Evolutionary conservation across 2,797 vertebrate species (phyloP), one percentile per base, ranked within the genome.

Genomic region (Sparus aurata): DNA sequence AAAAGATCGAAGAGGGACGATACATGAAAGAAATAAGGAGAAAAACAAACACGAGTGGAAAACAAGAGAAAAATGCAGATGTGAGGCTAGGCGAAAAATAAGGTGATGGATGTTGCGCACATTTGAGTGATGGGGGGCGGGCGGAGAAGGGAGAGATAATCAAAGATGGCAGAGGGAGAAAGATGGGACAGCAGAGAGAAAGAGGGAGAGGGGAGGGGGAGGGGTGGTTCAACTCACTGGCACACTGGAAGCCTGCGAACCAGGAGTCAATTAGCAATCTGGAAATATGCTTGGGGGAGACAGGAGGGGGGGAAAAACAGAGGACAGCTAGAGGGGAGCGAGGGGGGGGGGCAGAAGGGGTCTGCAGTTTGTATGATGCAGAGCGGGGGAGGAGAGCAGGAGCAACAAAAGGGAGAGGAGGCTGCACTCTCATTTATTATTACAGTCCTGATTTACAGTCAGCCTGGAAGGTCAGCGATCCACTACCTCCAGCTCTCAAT

Each of bases 231-330:
- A 75, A 27, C 62, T 91, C 77, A 79, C 73, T 76, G 83, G 81
- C 75, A 86, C 75, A 71, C 69, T 73, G 69, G 79, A 75, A 83
- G 75, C 86, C 80, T 86, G 83, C 85, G 85, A 91, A 93, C 85
- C 85, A 82, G 73, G 89, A 94, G 93, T 94, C 92, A 94, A 94
- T 94, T 94, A 94, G 88, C 91, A 92, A 92, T 93, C 87, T 93
- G 91, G 91, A 93, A 91, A 91, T 88, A 89, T 78, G 92, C 90
- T 93, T 88, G 75, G 57, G 82, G 78, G 62, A 57, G 55, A 60
- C 7, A 45, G 66, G 60, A 38, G 16, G 41, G 50, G 41, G 74
- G 80, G 54, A 82, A 59, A 72, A 83, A 84, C 84, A 91, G 86
- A 90, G 88, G 83, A 85, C 89, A 91, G 87, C 76, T 80, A 77